phyloP scores from a whole-genome alignment of 1,140 invertebrate species.

The Habropoda laboriosa region DNA sequence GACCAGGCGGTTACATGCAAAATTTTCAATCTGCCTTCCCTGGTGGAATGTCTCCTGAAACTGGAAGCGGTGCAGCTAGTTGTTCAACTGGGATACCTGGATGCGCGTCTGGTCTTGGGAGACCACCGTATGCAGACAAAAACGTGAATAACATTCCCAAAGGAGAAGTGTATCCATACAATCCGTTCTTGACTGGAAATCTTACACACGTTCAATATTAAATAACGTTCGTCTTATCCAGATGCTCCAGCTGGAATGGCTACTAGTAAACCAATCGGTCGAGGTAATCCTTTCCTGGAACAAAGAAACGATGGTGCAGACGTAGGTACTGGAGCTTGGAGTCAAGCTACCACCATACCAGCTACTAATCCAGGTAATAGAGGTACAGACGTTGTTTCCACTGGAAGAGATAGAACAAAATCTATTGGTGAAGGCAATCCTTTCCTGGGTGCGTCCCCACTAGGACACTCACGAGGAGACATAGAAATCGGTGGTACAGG shows the following conservation, averaged over 20 bases:
- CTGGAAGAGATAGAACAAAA: not conserved
- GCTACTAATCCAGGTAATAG: not conserved
- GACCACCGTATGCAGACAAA: not conserved
- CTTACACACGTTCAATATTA: not conserved
- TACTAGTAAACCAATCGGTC: conserved; percentile 39
- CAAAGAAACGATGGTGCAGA: not conserved
- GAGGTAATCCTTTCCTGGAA: conserved; percentile 49
- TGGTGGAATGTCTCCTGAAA: not conserved
- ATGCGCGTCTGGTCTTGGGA: not conserved
- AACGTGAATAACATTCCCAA: not conserved
- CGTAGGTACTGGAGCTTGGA: not conserved
- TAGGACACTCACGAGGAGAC: not conserved
- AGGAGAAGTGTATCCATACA: not conserved
- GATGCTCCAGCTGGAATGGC: not conserved
- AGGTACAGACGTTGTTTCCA: conserved; percentile 1
- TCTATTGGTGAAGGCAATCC: conserved; percentile 30
- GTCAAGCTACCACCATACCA: not conserved
- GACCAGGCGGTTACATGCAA: not conserved
- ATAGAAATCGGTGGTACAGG: not conserved
- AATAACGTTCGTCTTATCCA: not conserved
- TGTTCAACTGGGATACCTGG: not conserved
- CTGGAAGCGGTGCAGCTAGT: not conserved
- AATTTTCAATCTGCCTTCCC: not conserved
- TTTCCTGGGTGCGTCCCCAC: conserved; percentile 29
- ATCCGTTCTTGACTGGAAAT: conserved; percentile 19